These are phyloP conservation scores for Criorhina ranunculi DNA, from an alignment of 2,888 invertebrate species.

Conservation along the genomic window DNA sequence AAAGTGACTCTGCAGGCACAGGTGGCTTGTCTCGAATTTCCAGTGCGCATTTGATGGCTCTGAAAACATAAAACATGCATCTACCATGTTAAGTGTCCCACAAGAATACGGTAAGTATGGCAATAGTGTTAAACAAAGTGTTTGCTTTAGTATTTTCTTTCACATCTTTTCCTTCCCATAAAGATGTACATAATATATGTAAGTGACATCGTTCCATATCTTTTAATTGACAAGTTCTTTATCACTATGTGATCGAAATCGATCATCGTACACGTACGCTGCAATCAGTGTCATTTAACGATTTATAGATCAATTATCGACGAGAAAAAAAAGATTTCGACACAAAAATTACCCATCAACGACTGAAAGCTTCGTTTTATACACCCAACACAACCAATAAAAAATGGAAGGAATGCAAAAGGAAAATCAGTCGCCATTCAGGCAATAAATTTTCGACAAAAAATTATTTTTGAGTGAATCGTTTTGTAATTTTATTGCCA, in stretches of 20 bases:
- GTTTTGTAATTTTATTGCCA: slow-evolving; percentile 73
- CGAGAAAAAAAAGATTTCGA: slow-evolving; percentile 26
- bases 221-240: background rate
- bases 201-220: too few relatives aligned
- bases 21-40: too few relatives aligned
- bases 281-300: slow-evolving; percentile 46
- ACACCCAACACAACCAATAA: slow-evolving; percentile 28
- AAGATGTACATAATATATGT: too few relatives aligned
- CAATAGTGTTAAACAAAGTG: too few relatives aligned
- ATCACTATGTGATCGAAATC: background rate
- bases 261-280: background rate
- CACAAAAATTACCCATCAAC: slow-evolving; percentile 48
- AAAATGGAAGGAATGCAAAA: slow-evolving; percentile 33
- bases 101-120: too few relatives aligned
- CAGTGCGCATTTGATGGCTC: too few relatives aligned
- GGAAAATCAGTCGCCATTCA: slow-evolving; percentile 46
- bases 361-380: background rate
- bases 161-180: too few relatives aligned
- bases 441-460: slow-evolving; percentile 63
- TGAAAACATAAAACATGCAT: too few relatives aligned
- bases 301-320: slow-evolving; percentile 60
- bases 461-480: slow-evolving; percentile 75
- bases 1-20: too few relatives aligned
- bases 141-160: too few relatives aligned
- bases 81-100: too few relatives aligned